phyloP scores from a whole-genome alignment of 2,888 invertebrate species.

The Scrobipalpa costella region DNA sequence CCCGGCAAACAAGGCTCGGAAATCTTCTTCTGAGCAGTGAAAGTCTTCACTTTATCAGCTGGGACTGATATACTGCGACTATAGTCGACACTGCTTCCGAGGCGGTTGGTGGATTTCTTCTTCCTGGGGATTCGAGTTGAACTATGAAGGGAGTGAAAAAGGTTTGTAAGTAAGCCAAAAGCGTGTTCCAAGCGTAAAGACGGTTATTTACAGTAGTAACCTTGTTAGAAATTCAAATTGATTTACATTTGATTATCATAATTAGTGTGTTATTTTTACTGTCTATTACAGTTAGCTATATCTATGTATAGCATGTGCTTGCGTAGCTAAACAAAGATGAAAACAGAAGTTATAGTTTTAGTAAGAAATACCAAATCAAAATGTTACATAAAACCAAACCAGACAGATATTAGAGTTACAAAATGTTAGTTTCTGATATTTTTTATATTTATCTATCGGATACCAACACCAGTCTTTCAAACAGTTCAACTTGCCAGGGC shows the following conservation, averaged over 20 bases:
- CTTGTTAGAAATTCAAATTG: neutral
- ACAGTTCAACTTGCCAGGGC: too few species aligned
- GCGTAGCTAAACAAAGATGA: too few species aligned
- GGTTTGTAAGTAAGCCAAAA: slow-evolving; percentile 5
- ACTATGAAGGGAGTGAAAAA: slow-evolving; percentile 8
- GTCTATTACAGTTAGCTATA: too few species aligned
- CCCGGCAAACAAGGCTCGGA: slow-evolving; percentile 80
- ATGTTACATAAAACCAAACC: too few species aligned
- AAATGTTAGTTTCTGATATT: too few species aligned
- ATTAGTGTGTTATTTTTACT: too few species aligned
- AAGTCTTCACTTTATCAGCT: slow-evolving; percentile 84
- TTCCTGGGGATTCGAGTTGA: slow-evolving; percentile 73
- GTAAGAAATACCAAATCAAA: neutral
- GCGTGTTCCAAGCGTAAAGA: neutral
- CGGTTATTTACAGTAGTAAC: neutral
- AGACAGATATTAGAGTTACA: too few species aligned
- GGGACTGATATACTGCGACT: slow-evolving; percentile 94
- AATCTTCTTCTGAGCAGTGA: slow-evolving; percentile 68
- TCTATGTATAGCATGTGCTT: too few species aligned
- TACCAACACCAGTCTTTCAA: too few species aligned
- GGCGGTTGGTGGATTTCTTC: slow-evolving; percentile 85
- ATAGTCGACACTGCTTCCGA: slow-evolving; percentile 85
- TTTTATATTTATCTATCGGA: too few species aligned
- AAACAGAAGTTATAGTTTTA: neutral
- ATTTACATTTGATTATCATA: too few species aligned